Evolutionary conservation across 2,113 vertebrate species (phyloP).

Genomic region (Casuarius casuarius): DNA sequence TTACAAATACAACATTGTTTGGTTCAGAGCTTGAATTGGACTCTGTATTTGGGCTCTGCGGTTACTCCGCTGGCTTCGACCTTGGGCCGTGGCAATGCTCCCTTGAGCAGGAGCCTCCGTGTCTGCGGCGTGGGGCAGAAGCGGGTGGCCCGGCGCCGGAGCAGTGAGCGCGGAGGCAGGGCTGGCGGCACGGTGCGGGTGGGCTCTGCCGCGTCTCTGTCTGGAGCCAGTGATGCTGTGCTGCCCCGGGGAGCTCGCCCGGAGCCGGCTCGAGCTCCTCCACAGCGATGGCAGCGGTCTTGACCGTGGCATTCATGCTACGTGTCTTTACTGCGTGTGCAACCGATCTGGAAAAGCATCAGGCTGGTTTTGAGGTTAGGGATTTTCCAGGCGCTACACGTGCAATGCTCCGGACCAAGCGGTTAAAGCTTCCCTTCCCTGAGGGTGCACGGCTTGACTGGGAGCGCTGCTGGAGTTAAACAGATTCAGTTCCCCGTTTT

Average conservation of each 20-base stretch:
- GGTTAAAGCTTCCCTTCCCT: not conserved
- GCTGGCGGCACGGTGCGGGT: too few species aligned
- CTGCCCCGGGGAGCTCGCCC: too few species aligned
- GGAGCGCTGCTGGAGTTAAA: not conserved
- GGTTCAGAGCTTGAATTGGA: not conserved
- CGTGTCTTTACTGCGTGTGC: too few species aligned
- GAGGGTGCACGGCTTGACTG: not conserved
- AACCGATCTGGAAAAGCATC: not conserved
- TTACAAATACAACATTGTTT: not conserved
- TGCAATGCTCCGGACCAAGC: not conserved
- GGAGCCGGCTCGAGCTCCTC: too few species aligned
- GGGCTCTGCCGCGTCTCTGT: too few species aligned
- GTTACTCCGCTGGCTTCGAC: not conserved
- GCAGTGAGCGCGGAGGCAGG: too few species aligned
- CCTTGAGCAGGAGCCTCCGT: not conserved
- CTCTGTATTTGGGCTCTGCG: fast-evolving
- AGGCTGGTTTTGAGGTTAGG: not conserved
- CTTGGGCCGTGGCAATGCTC: not conserved
- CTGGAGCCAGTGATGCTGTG: too few species aligned
- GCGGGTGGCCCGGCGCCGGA: too few species aligned
- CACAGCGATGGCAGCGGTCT: too few species aligned
- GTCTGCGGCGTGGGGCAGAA: not conserved
- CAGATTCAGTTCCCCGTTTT: not conserved
- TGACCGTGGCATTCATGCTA: not conserved
- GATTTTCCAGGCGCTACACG: not conserved